A percentile compares a stretch with the other conserved stretches of the same genome.
These are phyloP conservation scores for Quadroppia sp. DNA, from an alignment of 2,888 invertebrate species.

Conservation along the genomic window DNA sequence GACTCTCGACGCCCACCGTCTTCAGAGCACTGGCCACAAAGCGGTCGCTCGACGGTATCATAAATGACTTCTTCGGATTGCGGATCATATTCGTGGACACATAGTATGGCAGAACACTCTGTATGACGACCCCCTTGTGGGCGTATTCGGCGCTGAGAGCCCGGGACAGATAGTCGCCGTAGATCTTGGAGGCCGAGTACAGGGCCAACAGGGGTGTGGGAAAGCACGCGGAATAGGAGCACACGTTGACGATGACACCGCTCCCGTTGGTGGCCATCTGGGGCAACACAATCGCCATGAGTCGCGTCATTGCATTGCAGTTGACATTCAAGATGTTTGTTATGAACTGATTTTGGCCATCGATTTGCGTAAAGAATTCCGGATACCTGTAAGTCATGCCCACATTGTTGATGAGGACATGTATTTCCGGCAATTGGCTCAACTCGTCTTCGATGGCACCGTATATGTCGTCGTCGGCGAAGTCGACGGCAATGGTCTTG, in stretches of 20 bases:
- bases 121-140: slow-evolving; percentile 50
- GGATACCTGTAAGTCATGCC: slow-evolving; percentile 80
- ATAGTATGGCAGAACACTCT: slow-evolving; percentile 53
- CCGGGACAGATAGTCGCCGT: slow-evolving; percentile 53
- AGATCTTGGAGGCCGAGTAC: slow-evolving; percentile 78
- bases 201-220: slow-evolving; percentile 81
- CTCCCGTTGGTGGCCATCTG: slow-evolving; percentile 65
- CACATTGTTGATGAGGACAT: slow-evolving; percentile 67
- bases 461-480: slow-evolving; percentile 38
- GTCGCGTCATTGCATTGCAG: slow-evolving; percentile 75
- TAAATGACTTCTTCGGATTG: slow-evolving; percentile 49
- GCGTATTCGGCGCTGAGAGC: slow-evolving; percentile 53
- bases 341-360: slow-evolving; percentile 57
- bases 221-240: slow-evolving; percentile 79
- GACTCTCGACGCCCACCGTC: slow-evolving; percentile 51
- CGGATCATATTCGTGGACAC: slow-evolving; percentile 54
- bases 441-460: slow-evolving; percentile 21
- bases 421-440: slow-evolving; percentile 32
- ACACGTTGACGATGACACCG: slow-evolving; percentile 83
- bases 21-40: slow-evolving; percentile 52
- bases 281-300: slow-evolving; percentile 71
- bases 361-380: slow-evolving; percentile 70
- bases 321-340: slow-evolving; percentile 83
- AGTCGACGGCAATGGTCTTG: slow-evolving; percentile 36
- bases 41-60: slow-evolving; percentile 51